Percentiles rank a stretch among this genome's conserved stretches.
Evolutionary conservation across 1,140 invertebrate species (phyloP).

Genomic region (Limonius californicus): DNA sequence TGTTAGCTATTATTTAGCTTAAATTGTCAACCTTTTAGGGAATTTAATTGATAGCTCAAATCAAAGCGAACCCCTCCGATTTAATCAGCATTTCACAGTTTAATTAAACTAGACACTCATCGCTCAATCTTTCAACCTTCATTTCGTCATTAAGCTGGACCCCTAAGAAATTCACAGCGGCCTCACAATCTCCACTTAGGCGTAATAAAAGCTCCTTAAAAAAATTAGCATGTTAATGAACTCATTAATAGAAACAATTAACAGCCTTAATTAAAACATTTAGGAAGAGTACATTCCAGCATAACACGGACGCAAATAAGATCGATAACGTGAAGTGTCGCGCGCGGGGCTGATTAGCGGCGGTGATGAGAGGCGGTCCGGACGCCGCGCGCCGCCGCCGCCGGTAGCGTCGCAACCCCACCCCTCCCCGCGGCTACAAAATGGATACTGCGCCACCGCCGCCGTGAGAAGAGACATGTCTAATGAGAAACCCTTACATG

Average conservation of each 20-base stretch:
- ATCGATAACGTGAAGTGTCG: slow-evolving; percentile 39
- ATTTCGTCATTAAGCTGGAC: too few species aligned
- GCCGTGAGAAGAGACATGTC: slow-evolving; percentile 26
- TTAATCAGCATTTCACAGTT: too few species aligned
- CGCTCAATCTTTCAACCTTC: too few species aligned
- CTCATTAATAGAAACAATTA: background rate
- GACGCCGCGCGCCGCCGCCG: slow-evolving; percentile 31
- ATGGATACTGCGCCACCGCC: slow-evolving; percentile 33
- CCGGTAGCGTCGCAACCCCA: slow-evolving; percentile 27
- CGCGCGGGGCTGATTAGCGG: slow-evolving; percentile 38
- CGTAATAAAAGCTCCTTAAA: background rate
- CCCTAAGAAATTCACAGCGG: too few species aligned
- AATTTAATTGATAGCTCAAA: too few species aligned
- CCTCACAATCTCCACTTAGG: too few species aligned
- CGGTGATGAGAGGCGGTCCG: slow-evolving; percentile 34
- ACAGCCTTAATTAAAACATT: slow-evolving; percentile 6
- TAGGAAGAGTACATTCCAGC: background rate
- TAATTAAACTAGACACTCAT: too few species aligned
- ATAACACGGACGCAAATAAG: slow-evolving; percentile 25
- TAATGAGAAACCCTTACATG: slow-evolving; percentile 26
- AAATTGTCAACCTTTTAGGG: too few species aligned
- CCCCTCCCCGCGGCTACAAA: slow-evolving; percentile 30
- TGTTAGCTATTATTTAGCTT: too few species aligned
- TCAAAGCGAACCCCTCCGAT: too few species aligned
- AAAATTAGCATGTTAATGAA: background rate